A percentile compares a stretch with the other conserved stretches of the same genome.
Conservation (phyloP, 2,888 invertebrate species). For the Drosophila kanekoi region DNA sequence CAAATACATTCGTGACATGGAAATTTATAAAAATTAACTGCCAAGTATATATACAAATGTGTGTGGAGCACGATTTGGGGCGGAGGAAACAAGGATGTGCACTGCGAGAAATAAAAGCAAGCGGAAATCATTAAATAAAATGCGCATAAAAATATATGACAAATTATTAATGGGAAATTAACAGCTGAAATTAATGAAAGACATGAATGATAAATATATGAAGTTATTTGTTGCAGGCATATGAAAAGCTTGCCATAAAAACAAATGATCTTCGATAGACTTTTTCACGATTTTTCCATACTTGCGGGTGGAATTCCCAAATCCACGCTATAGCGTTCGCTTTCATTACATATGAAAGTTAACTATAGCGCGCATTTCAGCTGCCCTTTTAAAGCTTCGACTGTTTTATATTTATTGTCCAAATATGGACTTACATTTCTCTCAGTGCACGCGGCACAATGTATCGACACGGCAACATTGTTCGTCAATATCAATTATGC, state of each 20-base stretch:
- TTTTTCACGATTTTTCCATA: no score
- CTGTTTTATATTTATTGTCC: neutral
- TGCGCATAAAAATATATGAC: neutral
- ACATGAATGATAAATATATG: no score
- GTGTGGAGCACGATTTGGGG: neutral
- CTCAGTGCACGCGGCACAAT: slow-evolving; percentile 52
- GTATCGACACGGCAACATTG: slow-evolving; percentile 71
- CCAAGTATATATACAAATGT: slow-evolving; percentile 38
- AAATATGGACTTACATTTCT: neutral
- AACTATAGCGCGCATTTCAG: no score
- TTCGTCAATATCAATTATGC: slow-evolving; percentile 82
- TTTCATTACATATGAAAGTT: no score
- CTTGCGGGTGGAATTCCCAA: no score
- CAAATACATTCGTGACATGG: slow-evolving; percentile 57
- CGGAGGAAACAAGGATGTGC: slow-evolving; percentile 8
- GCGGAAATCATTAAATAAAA: neutral
- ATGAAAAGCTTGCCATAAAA: no score
- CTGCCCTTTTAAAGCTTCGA: no score
- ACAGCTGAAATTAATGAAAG: no score
- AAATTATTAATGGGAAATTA: no score
- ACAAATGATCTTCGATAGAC: no score
- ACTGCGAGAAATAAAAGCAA: slow-evolving; percentile 28
- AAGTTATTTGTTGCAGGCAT: no score
- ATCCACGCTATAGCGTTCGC: no score
- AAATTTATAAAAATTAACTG: slow-evolving; percentile 80